Conservation (phyloP, 2,797 vertebrate genomes). For the Echeneis naucrates region DNA sequence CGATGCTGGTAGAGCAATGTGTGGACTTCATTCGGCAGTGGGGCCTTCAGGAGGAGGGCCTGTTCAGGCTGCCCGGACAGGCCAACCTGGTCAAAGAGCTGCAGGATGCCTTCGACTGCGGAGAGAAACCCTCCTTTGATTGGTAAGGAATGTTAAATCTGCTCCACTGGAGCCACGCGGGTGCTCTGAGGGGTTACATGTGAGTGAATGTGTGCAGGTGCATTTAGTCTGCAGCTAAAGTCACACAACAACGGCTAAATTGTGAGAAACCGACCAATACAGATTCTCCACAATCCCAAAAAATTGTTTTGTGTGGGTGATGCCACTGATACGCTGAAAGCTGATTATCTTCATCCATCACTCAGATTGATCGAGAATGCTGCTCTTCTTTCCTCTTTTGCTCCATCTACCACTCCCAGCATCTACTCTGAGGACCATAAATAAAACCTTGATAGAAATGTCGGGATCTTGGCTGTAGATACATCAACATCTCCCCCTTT, state of each 20-base stretch:
- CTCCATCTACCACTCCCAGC: not conserved
- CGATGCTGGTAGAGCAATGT: slow-evolving; percentile 97
- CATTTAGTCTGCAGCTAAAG: no score
- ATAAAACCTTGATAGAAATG: slow-evolving; percentile 34
- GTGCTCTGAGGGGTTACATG: not conserved
- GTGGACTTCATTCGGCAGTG: slow-evolving; percentile 95
- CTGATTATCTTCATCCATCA: slow-evolving; percentile 38
- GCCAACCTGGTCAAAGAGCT: slow-evolving; percentile 98
- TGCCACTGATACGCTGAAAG: not conserved
- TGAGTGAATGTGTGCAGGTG: not conserved
- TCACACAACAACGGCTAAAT: not conserved
- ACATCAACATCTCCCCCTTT: slow-evolving; percentile 33
- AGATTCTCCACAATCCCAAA: no score
- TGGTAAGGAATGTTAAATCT: slow-evolving; percentile 85
- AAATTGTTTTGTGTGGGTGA: not conserved
- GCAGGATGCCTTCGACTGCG: slow-evolving; percentile 97
- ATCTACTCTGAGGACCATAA: slow-evolving; percentile 25
- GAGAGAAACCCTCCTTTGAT: slow-evolving; percentile 97
- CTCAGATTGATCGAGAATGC: slow-evolving; percentile 28
- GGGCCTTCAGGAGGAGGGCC: slow-evolving; percentile 94
- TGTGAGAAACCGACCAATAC: no score
- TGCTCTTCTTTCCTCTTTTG: not conserved
- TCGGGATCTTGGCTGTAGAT: slow-evolving; percentile 23
- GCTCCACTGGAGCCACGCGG: not conserved
- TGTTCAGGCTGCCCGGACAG: slow-evolving; percentile 95